Evolutionary conservation across 2,113 vertebrate genomes (phyloP), one percentile per base, ranked within the genome.

Genomic region (Callorhinus ursinus): DNA sequence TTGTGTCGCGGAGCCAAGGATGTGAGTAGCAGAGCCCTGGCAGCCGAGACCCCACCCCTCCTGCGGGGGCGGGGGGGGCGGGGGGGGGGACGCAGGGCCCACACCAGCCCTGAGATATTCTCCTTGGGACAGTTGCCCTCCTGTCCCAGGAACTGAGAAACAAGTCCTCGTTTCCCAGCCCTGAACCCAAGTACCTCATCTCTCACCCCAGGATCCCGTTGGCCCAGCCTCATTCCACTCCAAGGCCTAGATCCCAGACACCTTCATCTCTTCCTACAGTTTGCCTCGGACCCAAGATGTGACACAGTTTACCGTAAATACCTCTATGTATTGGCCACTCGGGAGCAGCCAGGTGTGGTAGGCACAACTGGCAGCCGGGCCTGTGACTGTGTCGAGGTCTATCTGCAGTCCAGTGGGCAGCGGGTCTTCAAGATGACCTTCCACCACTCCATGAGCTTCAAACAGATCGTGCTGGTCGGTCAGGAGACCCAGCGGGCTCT

Each of bases 401-500:
- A 98, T 51, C 96, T 98, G 84, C 98, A 98, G 97, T 97, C 98
- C 92, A 98, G 91, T 0, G 98, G 98, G 31, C 97, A 98, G 89
- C 97, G 98, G 5, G 97, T 99, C 49, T 99, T 98, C 97, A 98
- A 98, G 96, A 99, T 99, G 98, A 99, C 98, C 39, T 99, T 99
- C 92, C 99, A 99, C 81, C 96, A 97, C 91, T 98, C 98, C 82
- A 98, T 99, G 98, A 98, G 65, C 61, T 98, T 99, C 98, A 98
- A 97, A 81, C 98, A 98, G 97, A 98, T 99, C 13, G 96, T 96
- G 46, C 95, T 99, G 15, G 97, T 98, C 13, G 98, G 99, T 19
- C 97, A 98, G 49, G 98, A 98, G 98, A 96, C 96, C 0, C 98
- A 98, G 33, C 88, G 98, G 67, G 89, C 98, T 7, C 97, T 99